These are phyloP conservation scores for Siniperca chuatsi DNA, from an alignment of 2,113 vertebrate species.

Conservation along the genomic window DNA sequence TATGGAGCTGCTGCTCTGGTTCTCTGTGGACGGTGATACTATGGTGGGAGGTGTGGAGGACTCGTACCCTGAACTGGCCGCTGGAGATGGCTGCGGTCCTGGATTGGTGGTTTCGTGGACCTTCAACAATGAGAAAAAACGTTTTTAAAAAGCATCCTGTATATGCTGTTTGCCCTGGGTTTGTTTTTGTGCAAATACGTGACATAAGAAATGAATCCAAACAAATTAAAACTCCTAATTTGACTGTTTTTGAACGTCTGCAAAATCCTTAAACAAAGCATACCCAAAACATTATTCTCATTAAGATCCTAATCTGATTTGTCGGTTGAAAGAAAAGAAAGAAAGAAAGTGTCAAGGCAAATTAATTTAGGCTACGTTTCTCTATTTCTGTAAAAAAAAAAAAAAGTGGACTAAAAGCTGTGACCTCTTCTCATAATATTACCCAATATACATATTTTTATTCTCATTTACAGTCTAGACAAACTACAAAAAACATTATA, in stretches of 20 bases:
- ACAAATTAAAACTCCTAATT: slow-evolving; percentile 40
- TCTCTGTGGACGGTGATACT: slow-evolving; percentile 98
- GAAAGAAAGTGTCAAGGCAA: slow-evolving; percentile 57
- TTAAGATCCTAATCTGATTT: slow-evolving; percentile 70
- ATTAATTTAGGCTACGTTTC: slow-evolving; percentile 50
- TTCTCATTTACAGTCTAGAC: background rate
- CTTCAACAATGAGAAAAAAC: slow-evolving; percentile 75
- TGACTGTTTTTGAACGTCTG: slow-evolving; percentile 17
- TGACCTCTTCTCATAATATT: background rate
- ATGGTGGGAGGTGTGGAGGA: slow-evolving; percentile 99
- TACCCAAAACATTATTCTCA: slow-evolving; percentile 42
- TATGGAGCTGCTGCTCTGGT: slow-evolving; percentile 97
- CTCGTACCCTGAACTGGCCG: slow-evolving; percentile 99
- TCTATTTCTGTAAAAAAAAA: slow-evolving; percentile 14
- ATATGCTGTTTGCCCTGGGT: background rate
- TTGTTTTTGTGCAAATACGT: slow-evolving; percentile 14
- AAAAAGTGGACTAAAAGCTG: background rate
- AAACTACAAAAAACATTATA: background rate
- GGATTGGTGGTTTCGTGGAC: slow-evolving; percentile 96
- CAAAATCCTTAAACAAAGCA: slow-evolving; percentile 31
- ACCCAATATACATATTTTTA: slow-evolving; percentile 5
- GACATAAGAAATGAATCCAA: slow-evolving; percentile 24
- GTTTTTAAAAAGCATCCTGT: slow-evolving; percentile 1
- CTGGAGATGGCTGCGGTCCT: slow-evolving; percentile 96
- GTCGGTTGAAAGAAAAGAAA: slow-evolving; percentile 56